phyloP scores from a whole-genome alignment of 2,888 invertebrate genomes.

The Heterodera filipjevi region DNA sequence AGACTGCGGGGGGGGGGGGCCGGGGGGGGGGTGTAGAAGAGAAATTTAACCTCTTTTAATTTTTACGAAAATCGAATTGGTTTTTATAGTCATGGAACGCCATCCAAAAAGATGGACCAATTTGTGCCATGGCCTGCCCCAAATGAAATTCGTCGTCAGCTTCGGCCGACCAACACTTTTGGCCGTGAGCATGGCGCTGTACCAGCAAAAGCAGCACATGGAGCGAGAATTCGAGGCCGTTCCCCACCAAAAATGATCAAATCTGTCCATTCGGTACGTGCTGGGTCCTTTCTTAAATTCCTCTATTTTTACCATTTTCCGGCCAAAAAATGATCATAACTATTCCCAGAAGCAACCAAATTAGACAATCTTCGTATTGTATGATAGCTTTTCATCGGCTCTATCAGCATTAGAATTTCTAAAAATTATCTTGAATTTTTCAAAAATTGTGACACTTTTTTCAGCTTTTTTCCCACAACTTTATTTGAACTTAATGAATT shows the following conservation, averaged over 20 bases:
- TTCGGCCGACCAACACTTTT: constrained; percentile 14
- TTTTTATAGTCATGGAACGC: background rate
- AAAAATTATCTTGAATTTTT: too few relatives aligned
- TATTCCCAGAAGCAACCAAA: too few relatives aligned
- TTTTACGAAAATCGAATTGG: background rate
- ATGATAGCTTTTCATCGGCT: too few relatives aligned
- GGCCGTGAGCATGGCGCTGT: constrained; percentile 12
- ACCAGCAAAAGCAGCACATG: background rate
- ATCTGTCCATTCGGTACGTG: constrained; percentile 37
- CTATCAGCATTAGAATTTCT: too few relatives aligned
- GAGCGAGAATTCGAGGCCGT: constrained; percentile 8
- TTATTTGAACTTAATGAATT: too few relatives aligned
- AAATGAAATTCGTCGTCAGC: constrained; percentile 51
- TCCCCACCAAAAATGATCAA: constrained; percentile 48
- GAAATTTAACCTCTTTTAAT: background rate
- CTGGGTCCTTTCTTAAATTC: too few relatives aligned
- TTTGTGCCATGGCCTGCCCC: constrained; percentile 64
- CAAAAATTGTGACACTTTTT: too few relatives aligned
- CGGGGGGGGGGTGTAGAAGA: background rate
- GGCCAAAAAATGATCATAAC: too few relatives aligned
- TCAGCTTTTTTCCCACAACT: too few relatives aligned
- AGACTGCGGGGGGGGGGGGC: too few relatives aligned
- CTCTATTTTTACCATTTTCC: too few relatives aligned
- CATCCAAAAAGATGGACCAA: constrained; percentile 41
- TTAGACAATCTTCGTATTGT: too few relatives aligned